phyloP scores from a whole-genome alignment of 1,140 invertebrate species.

The Trichonephila clavata region DNA sequence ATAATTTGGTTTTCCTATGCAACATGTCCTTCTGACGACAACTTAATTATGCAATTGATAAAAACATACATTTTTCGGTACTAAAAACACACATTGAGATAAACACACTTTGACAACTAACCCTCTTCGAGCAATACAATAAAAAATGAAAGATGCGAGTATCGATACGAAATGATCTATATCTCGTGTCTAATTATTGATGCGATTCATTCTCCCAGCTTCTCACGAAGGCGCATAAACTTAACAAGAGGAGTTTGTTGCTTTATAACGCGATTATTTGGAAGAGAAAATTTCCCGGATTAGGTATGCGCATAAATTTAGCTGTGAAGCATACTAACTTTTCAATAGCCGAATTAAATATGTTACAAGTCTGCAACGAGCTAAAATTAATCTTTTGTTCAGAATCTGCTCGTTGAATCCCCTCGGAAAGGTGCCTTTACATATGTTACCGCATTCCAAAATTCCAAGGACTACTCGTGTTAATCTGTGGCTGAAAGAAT shows the following conservation, averaged over 20 bases:
- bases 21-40: too few species aligned
- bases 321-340: conserved; percentile 51
- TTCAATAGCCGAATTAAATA: conserved; percentile 72
- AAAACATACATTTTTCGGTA: background rate
- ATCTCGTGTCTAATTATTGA: conserved; percentile 57
- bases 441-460: conserved; percentile 30
- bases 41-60: background rate
- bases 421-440: background rate
- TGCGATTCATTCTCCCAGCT: conserved; percentile 21
- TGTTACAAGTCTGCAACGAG: conserved; percentile 54
- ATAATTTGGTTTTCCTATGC: too few species aligned
- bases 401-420: conserved; percentile 33
- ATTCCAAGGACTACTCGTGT: background rate
- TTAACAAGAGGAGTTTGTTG: conserved; percentile 55
- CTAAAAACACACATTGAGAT: background rate
- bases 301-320: conserved; percentile 70
- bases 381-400: conserved; percentile 74
- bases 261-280: conserved; percentile 68
- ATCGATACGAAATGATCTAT: conserved; percentile 23
- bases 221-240: conserved; percentile 33
- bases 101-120: background rate
- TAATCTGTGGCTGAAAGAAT: conserved; percentile 44
- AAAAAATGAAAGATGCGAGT: background rate
- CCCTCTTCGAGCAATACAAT: background rate
- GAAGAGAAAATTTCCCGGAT: conserved; percentile 57